Evolutionary conservation across 2,113 vertebrate genomes (phyloP).

Genomic region (Antidorcas marsupialis): DNA sequence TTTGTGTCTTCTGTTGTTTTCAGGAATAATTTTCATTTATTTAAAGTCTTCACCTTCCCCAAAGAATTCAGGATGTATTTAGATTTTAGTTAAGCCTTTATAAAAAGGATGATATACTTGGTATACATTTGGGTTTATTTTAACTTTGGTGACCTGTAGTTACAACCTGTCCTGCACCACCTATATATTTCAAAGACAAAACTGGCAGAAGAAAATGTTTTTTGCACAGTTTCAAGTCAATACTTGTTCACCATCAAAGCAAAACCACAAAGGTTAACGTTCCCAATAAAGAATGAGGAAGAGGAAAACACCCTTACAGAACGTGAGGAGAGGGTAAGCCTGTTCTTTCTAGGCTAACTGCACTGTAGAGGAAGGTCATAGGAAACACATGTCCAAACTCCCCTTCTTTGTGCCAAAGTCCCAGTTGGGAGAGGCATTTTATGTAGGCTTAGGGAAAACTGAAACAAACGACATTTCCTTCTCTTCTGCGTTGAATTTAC

Average conservation of each 20-base stretch:
- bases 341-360: background rate
- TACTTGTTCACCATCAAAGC: background rate
- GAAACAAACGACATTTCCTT: background rate
- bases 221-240: background rate
- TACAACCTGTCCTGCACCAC: background rate
- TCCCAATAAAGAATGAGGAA: background rate
- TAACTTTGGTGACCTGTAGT: background rate
- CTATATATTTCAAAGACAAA: background rate
- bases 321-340: background rate
- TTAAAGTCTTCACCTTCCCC: background rate
- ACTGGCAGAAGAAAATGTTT: background rate
- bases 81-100: background rate
- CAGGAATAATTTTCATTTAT: background rate
- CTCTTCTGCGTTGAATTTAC: background rate
- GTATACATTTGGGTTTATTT: background rate
- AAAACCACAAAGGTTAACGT: background rate
- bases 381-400: background rate
- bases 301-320: background rate
- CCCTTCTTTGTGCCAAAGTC: background rate
- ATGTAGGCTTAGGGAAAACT: background rate
- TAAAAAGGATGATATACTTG: background rate
- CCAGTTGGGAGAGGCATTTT: background rate
- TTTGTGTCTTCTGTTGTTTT: background rate
- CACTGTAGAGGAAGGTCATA: background rate
- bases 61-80: background rate